Base-by-base conservation (phyloP, 2,113 vertebrate species). In the Rhinichthys klamathensis region DNA sequence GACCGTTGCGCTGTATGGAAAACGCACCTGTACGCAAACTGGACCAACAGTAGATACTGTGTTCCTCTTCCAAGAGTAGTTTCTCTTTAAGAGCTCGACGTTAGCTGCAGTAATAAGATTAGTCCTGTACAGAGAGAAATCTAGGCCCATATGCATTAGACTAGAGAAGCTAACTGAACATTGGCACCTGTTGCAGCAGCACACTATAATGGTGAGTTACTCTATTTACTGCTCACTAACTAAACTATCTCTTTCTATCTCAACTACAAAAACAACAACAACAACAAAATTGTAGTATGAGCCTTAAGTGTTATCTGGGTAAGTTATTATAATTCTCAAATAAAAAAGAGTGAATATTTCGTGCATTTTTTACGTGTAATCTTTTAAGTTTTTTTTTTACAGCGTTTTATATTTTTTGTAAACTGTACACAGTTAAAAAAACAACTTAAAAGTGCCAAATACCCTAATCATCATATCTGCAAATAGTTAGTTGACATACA, bases 81-180 rank as follows among this genome's bases (percentile, higher is more conserved):
- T 15, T 11, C 30, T 15, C 2, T 32, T 76, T 21, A 78, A n/a
- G 30, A 38, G 56, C 13, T 80, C n/a, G 5, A 4, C 56, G 7
- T 27, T 63, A 80, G 77, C 77, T 44, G 38, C 38, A 72, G 23
- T 80, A 63, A 80, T 61, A 63, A 61, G 77, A 61, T 80, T 80
- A 80, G 6, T 61, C 23, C 6, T 44, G 8, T 25, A 23, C 12
- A 44, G 23, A 6, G 15, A 58, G 18, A 77, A 23, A 77, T 56
- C 51, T 56, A 13, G 51, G 27, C 16, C 75, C 23, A 61, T 18
- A 27, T 60, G 30, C 18, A n/a, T 32, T n/a, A 41, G n/a, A n/a
- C n/a, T n/a, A n/a, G 6, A 38, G 0, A 3, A 70, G 32, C 16
- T 38, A 25, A 23, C 35, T 18, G 65, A 69, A 44, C 69, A n/a